These are phyloP conservation scores for Bombus ignitus DNA, from an alignment of 1,140 invertebrate species.

Conservation along the genomic window DNA sequence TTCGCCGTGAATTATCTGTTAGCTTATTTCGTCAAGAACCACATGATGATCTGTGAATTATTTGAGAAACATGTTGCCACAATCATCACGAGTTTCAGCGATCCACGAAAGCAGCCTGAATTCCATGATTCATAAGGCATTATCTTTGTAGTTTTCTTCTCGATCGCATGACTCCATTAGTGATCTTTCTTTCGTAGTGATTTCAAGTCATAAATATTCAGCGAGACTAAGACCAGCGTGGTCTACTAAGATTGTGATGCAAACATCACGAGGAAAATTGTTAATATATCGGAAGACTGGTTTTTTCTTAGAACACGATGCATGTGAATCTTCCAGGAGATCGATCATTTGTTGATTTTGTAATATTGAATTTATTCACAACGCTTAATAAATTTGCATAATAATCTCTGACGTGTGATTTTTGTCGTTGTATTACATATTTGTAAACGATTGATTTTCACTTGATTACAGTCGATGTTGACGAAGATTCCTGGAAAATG, in stretches of 20 bases:
- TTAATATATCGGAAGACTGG: not conserved
- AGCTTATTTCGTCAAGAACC: not conserved
- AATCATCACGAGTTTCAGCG: not conserved
- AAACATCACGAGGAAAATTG: not conserved
- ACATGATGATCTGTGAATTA: not conserved
- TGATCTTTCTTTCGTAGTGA: slow-evolving; percentile 3
- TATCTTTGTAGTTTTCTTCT: slow-evolving; percentile 25
- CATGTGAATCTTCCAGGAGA: no score
- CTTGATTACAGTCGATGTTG: no score
- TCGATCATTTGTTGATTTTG: not conserved
- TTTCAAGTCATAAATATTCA: slow-evolving; percentile 51
- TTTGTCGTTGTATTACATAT: not conserved
- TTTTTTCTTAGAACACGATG: not conserved
- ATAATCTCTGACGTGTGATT: not conserved
- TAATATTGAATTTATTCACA: not conserved
- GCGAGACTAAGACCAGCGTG: not conserved
- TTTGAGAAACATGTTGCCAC: not conserved
- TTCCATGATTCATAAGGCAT: slow-evolving; percentile 39
- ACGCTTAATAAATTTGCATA: not conserved
- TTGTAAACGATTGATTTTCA: no score
- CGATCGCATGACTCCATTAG: slow-evolving; percentile 32
- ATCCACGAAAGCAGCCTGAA: not conserved
- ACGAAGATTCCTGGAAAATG: no score
- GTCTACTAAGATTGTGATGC: not conserved
- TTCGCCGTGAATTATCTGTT: no score